Evolutionary conservation across 2,797 vertebrate genomes (phyloP), one percentile per base, ranked within the genome.

Genomic region (Syngnathus rostellatus): DNA sequence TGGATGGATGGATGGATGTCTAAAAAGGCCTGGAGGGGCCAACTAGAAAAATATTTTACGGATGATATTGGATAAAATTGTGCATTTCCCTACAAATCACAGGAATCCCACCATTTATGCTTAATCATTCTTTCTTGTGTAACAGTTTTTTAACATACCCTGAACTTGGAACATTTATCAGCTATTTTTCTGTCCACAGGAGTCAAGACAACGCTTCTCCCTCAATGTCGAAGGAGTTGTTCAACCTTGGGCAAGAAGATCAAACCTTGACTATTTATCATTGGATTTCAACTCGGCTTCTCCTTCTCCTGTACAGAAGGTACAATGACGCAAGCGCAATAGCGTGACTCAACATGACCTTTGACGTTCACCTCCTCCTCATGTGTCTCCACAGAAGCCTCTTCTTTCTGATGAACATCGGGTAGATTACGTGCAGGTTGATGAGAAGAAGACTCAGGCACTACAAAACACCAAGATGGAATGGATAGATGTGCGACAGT

Each of bases 371-470:
- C 50, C 5, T 54, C 10, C 21, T 65, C 38, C 38, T 57, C 21
- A 11, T 38, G 62, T 14, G 25, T 71, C 75, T 72, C 6, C 69
- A 60, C 87, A 99, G 97, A 98, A 99, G 78, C 83, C 89, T 10
- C 77, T 85, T 58, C 77, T 91, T 68, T 79, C 77, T 2, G 91
- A 99, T 69, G 95, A 97, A 14, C 90, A 97, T 74, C 88, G 90
- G 69, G 97, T 99, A 68, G 96, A 99, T 83, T 99, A 99, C 0
- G 97, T 98, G 62, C 92, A 95, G 76, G 95, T 99, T 68, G 97
- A 99, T 48, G 94, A 98, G 74, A 93, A 95, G 90, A 98, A 96
- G 88, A 99, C 97, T 16, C 96, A 97, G 75, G 97, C 97, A 41
- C 92, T 98, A 73, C 94, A 93, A 86, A 94, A 85, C 91, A 98